Conservation (phyloP, 2,113 vertebrate genomes). For the Sinocyclocheilus rhinocerous region DNA sequence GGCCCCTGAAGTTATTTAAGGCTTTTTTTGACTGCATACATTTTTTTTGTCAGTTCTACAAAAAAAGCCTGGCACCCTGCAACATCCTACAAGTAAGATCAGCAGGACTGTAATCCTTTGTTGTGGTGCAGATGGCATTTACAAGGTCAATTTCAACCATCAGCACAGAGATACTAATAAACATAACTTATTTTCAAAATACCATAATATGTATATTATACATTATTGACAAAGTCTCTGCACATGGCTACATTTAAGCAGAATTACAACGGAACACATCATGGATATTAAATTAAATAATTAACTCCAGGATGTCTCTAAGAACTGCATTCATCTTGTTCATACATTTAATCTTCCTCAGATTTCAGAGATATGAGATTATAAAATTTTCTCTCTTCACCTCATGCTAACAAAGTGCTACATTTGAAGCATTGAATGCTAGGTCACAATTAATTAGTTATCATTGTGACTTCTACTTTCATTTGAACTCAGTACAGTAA, state of each 20-base stretch:
- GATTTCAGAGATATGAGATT: constrained; percentile 19
- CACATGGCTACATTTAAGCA: neutral
- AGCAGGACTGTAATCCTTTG: neutral
- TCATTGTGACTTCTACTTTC: neutral
- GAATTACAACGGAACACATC: neutral
- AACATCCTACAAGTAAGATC: neutral
- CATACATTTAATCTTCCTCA: neutral
- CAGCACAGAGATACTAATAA: neutral
- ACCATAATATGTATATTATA: neutral
- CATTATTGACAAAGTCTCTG: neutral
- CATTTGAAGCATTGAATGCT: neutral
- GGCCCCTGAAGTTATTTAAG: neutral
- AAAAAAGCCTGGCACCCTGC: neutral
- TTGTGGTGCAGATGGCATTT: neutral
- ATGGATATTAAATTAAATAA: neutral
- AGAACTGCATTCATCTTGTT: constrained; percentile 1
- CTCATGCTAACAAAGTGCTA: constrained; percentile 5
- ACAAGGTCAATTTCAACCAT: constrained; percentile 1
- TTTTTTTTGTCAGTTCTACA: no score
- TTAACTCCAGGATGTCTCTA: neutral
- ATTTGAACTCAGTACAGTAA: neutral
- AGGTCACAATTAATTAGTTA: constrained; percentile 4
- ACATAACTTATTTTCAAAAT: neutral
- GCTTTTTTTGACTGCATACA: neutral
- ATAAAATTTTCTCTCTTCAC: constrained; percentile 6